Evolutionary conservation across 2,113 vertebrate species (phyloP).

Genomic region (Dolichotis patagonum): DNA sequence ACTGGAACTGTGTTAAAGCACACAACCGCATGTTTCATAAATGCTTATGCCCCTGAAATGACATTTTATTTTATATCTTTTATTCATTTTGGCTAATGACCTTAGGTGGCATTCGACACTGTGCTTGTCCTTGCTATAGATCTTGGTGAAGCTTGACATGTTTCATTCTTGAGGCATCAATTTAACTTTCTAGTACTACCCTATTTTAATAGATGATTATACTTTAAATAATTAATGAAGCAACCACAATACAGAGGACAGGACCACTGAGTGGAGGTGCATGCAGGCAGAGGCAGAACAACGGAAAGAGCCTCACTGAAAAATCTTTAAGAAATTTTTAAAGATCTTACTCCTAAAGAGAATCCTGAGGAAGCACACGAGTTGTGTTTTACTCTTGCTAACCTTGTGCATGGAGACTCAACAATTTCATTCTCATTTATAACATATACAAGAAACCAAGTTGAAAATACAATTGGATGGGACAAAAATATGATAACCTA

Average conservation of each 20-base stretch:
- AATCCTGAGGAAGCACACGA: not conserved
- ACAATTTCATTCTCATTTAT: conserved; percentile 42
- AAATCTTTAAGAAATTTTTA: not conserved
- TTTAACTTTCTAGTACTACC: not conserved
- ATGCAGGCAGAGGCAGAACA: not conserved
- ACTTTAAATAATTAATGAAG: not conserved
- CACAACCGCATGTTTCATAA: not conserved
- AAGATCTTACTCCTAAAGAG: not conserved
- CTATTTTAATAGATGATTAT: not conserved
- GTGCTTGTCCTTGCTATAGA: not conserved
- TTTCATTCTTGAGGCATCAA: not conserved
- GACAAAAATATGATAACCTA: not conserved
- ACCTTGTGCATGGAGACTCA: not conserved
- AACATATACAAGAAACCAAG: not conserved
- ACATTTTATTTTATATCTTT: conserved; percentile 10
- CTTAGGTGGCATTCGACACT: conserved; percentile 2
- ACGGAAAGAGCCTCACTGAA: not conserved
- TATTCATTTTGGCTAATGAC: conserved; percentile 8
- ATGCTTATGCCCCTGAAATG: not conserved
- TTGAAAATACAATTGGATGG: not conserved
- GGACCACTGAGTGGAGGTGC: not conserved
- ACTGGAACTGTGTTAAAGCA: not conserved
- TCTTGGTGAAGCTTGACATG: not conserved
- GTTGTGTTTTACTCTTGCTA: not conserved
- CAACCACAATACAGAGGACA: not conserved